These are phyloP conservation scores for Diorhabda elongata DNA, from an alignment of 1,140 invertebrate genomes.

Conservation along the genomic window DNA sequence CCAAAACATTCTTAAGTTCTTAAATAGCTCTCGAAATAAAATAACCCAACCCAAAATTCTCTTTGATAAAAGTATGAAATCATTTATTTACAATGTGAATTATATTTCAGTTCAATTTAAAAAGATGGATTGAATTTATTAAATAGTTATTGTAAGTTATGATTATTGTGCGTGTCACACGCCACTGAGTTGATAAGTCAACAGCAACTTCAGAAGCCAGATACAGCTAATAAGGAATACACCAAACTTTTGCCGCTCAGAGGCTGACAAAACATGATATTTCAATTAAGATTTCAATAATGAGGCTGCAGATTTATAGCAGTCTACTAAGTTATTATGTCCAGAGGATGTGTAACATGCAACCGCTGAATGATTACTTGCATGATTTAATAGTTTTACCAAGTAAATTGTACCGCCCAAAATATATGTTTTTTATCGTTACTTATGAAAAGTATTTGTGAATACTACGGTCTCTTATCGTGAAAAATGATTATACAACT, in stretches of 20 bases:
- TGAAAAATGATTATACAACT: too few species aligned
- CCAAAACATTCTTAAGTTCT: too few species aligned
- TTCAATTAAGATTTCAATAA: slow-evolving; percentile 14
- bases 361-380: slow-evolving; percentile 14
- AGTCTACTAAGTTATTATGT: slow-evolving; percentile 12
- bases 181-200: neutral
- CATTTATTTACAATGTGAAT: too few species aligned
- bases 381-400: slow-evolving; percentile 12
- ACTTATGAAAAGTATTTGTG: too few species aligned
- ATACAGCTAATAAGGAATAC: neutral
- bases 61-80: too few species aligned
- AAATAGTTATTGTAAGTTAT: too few species aligned
- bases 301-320: slow-evolving; percentile 14
- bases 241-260: neutral
- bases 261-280: slow-evolving; percentile 14
- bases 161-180: neutral
- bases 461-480: too few species aligned
- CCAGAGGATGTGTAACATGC: slow-evolving; percentile 13
- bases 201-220: neutral
- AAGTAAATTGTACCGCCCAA: neutral
- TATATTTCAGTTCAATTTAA: too few species aligned
- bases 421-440: too few species aligned
- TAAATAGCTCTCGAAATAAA: too few species aligned
- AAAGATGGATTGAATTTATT: too few species aligned
- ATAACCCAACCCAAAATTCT: too few species aligned